Base-by-base conservation (phyloP, 2,888 invertebrate genomes). In the Melanostoma scalare region DNA sequence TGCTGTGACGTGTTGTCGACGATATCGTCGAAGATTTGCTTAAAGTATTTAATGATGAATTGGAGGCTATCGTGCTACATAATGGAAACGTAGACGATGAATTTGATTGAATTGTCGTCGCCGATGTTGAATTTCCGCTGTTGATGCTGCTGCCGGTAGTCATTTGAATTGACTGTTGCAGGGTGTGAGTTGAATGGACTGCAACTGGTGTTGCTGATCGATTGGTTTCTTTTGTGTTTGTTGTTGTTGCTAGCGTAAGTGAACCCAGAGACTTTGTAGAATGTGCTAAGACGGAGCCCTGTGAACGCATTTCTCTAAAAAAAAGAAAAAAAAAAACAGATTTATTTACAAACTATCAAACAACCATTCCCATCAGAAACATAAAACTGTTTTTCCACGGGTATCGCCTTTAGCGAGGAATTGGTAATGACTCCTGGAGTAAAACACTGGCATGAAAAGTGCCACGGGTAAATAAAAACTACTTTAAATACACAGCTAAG, bases 301-400 rank as follows among this genome's bases (percentile, higher is more conserved):
- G 78, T 52, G 84, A 84, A 74, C 84, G 67, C 84, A 84, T 79
- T 69, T 71, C 74, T 79, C 52, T 82, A 46, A 6, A 53, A 60
- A n/a, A 6, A 50, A 9, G 36, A 44, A n/a, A 36, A 31, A 30
- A 4, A 44, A 61, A 1, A 8, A 36, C 33, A n/a, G 6, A 30
- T 55, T 8, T 55, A 8, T 10, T 48, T 2, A 48, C 20, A 48
- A 56, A 20, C 3, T 3, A n/a, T 38, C 4, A n/a, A 6, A 4
- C 9, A 36, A 55, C 6, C n/a, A 8, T 42, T 0, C 4, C 30
- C 0, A 10, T 1, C 9, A 48, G 36, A 6, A 9, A 50, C 20
- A 20, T 20, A 20, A n/a, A n/a, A n/a, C n/a, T n/a, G n/a, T n/a
- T n/a, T n/a, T n/a, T n/a, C n/a, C n/a, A n/a, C n/a, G n/a, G n/a